Percentiles rank a stretch among this genome's conserved stretches.
These are phyloP conservation scores for Toxotes jaculatrix DNA, from an alignment of 2,113 vertebrate genomes.

Conservation along the genomic window DNA sequence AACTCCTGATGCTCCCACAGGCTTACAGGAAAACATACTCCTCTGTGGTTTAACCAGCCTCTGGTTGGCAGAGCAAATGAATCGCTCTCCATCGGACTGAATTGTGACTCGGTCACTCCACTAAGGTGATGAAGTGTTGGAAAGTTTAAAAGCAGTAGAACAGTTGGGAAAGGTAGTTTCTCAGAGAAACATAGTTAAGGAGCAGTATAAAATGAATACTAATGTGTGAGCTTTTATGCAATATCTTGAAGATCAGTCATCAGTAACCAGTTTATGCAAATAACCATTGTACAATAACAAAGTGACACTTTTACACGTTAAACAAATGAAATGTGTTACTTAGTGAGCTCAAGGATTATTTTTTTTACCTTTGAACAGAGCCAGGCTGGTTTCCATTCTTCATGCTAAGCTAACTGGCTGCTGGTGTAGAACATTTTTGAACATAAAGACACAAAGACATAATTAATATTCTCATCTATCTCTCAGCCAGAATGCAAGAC, in stretches of 20 bases:
- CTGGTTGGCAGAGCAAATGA: conserved; percentile 25
- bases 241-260: not conserved
- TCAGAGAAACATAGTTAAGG: not conserved
- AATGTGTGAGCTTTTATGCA: not conserved
- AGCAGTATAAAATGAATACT: not conserved
- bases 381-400: not conserved
- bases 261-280: not conserved
- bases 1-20: conserved; percentile 34
- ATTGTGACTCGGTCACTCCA: not conserved
- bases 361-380: not conserved
- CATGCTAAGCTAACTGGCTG: not conserved
- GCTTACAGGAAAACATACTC: conserved; percentile 40
- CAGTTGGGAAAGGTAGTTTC: not conserved
- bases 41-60: conserved; percentile 35
- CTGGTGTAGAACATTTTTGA: not conserved
- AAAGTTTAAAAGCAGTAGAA: conserved; percentile 9
- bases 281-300: not conserved
- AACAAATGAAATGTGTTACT: too few species aligned
- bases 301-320: not conserved
- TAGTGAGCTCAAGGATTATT: not conserved
- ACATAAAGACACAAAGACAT: not conserved
- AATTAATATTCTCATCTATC: not conserved
- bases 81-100: not conserved
- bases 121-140: conserved; percentile 9
- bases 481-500: not conserved